Percentiles rank a stretch among this genome's conserved stretches.
These are phyloP conservation scores for Drosophila borealis DNA, from an alignment of 2,888 invertebrate species.

Conservation along the genomic window DNA sequence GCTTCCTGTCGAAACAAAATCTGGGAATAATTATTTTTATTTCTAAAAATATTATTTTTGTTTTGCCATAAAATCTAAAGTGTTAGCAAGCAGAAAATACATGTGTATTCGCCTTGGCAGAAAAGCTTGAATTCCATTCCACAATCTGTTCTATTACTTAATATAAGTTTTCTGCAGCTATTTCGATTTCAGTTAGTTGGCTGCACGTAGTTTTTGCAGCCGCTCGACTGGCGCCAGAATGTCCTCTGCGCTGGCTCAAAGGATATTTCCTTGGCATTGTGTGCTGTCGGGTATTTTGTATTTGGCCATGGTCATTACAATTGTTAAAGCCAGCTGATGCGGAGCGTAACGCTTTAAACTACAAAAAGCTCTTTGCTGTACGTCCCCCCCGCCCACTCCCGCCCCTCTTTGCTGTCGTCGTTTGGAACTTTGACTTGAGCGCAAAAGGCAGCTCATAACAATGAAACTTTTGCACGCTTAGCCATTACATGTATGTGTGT, in stretches of 20 bases:
- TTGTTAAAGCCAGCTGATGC: conserved; percentile 42
- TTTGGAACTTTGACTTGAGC: conserved; percentile 57
- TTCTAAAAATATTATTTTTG: too few species aligned
- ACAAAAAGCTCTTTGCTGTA: conserved; percentile 51
- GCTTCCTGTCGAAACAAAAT: too few species aligned
- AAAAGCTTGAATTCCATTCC: too few species aligned
- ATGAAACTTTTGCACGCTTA: conserved; percentile 63
- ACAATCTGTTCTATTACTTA: not conserved
- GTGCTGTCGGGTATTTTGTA: conserved; percentile 1
- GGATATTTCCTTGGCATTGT: conserved; percentile 41
- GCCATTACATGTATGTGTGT: conserved; percentile 27
- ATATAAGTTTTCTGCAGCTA: not conserved
- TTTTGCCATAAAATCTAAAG: too few species aligned
- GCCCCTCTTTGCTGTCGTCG: conserved; percentile 20
- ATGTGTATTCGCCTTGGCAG: too few species aligned
- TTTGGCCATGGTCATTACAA: conserved; percentile 23
- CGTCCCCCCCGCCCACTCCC: not conserved
- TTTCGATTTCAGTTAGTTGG: not conserved
- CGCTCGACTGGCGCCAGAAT: conserved; percentile 35
- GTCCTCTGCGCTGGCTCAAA: conserved; percentile 35
- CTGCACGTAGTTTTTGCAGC: not conserved
- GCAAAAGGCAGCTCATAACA: conserved; percentile 63
- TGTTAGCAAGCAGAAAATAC: too few species aligned
- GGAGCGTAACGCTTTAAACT: conserved; percentile 61
- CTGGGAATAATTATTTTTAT: too few species aligned